Evolutionary conservation across 2,113 vertebrate genomes (phyloP).

Genomic region (Azemiops feae): DNA sequence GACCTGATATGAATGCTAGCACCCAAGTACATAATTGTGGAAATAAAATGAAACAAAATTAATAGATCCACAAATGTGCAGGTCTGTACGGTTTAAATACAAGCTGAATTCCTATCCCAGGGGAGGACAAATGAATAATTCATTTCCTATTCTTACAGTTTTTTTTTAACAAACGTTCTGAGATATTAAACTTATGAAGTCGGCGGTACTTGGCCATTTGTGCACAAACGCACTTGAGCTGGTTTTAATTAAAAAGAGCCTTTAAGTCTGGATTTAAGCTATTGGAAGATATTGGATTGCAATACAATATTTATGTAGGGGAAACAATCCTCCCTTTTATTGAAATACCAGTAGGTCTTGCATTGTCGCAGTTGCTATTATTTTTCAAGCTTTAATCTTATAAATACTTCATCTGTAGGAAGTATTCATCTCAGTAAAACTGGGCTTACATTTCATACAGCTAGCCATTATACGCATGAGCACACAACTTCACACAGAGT

Average conservation of each 20-base stretch:
- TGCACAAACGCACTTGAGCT: constrained; percentile 44
- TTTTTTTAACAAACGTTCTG: constrained; percentile 11
- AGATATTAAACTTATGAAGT: constrained; percentile 42
- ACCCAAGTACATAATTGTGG: not conserved
- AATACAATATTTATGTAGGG: not conserved
- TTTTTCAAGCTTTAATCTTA: not conserved
- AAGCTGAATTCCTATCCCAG: constrained; percentile 28
- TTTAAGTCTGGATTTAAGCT: constrained; percentile 37
- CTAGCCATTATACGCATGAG: too few species aligned
- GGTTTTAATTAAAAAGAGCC: constrained; percentile 58
- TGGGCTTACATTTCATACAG: not conserved
- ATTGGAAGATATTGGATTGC: constrained; percentile 29
- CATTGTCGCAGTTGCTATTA: not conserved
- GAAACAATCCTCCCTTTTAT: constrained; percentile 15
- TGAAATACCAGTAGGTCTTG: constrained; percentile 6
- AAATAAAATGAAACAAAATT: constrained; percentile 38
- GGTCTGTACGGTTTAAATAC: constrained; percentile 16
- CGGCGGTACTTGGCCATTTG: constrained; percentile 29
- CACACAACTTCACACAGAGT: not conserved
- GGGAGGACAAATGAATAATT: constrained; percentile 24
- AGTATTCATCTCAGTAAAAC: not conserved
- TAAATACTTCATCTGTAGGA: not conserved
- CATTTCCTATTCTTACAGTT: constrained; percentile 34
- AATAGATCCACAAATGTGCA: not conserved
- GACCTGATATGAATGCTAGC: not conserved